Evolutionary conservation across 2,888 invertebrate genomes (phyloP), one percentile per base, ranked within the genome.

Genomic region (Pegoplata infirma): DNA sequence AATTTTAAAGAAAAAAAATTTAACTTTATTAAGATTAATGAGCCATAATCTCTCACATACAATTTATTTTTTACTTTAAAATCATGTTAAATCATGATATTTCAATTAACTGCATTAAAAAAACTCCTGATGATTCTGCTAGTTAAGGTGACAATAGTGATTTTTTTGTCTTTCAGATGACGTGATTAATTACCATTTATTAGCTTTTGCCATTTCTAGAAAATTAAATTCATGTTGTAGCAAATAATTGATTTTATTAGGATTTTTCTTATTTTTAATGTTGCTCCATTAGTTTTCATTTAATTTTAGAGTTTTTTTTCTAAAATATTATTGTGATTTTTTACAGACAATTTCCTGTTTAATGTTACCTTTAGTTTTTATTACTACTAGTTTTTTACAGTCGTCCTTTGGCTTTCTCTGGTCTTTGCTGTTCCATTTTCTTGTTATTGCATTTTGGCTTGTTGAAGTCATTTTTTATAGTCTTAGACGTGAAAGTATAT

Each of bases 1-100:
- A 81, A 71, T 80, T 64, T 68, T 55, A 2, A 19, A 8, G 17
- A 6, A 44, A 25, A 47, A 49, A 25, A 76, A 17, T 69, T 58
- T 58, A 61, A 53, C 75, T 81, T 82, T 82, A 82, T 82, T 81
- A 82, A 82, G 82, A 82, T 82, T 82, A 82, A 82, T 82, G 82
- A 82, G 80, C 67, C 44, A 32, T 49, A 44, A 66, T 69, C n/a
- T n/a, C n/a, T n/a, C 44, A 69, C 21, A 25, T 47, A 21, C 36
- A 61, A n/a, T 64, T 40, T 58, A 5, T 28, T 67, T 67, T 51
- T 49, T 56, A 69, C 23, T 49, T 49, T 47, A 32, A 73, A 40
- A n/a, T 59, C 66, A 67, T 79, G 71, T 63, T 61, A 23, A 66
- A 66, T 69, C 73, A 53, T 69, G 66, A 69, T 56, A 47, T 66